Conservation (phyloP, 2,888 invertebrate species). For the Thera obeliscata region DNA sequence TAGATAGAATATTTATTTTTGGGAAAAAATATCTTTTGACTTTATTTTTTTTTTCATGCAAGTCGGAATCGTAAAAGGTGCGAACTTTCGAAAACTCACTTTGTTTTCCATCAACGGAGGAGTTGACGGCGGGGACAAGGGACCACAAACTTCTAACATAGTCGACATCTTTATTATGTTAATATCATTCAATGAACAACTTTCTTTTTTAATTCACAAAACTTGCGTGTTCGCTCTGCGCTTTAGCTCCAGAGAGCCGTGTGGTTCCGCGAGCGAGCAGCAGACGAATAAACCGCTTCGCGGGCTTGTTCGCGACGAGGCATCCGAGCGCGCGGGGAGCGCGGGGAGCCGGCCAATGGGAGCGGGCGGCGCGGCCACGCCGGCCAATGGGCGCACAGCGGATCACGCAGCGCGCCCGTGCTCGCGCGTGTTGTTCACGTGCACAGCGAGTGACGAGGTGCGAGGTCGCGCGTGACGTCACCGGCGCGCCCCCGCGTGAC, state of each 20-base stretch:
- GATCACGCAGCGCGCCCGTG: slow-evolving; percentile 92
- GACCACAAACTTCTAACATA: slow-evolving; percentile 78
- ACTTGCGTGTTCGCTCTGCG: slow-evolving; percentile 67
- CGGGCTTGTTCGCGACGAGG: slow-evolving; percentile 74
- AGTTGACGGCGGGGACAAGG: slow-evolving; percentile 89
- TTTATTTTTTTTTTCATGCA: slow-evolving; percentile 22
- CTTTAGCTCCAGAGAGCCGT: slow-evolving; percentile 69
- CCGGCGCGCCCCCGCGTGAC: slow-evolving; percentile 84
- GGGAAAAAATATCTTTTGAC: slow-evolving; percentile 29
- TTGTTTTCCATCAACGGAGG: slow-evolving; percentile 86
- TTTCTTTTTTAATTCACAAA: slow-evolving; percentile 80
- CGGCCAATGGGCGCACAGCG: slow-evolving; percentile 84
- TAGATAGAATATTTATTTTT: slow-evolving; percentile 41
- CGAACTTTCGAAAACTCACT: slow-evolving; percentile 71
- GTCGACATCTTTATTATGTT: slow-evolving; percentile 71
- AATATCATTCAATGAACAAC: slow-evolving; percentile 73
- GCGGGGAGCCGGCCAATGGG: slow-evolving; percentile 85
- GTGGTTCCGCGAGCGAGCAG: slow-evolving; percentile 70
- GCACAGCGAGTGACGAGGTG: slow-evolving; percentile 88
- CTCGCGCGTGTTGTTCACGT: slow-evolving; percentile 93
- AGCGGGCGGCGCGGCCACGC: slow-evolving; percentile 88
- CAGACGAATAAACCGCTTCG: slow-evolving; percentile 81
- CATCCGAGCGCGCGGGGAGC: slow-evolving; percentile 87
- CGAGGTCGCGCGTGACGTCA: slow-evolving; percentile 85
- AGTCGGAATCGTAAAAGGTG: slow-evolving; percentile 16